A percentile compares a stretch with the other conserved stretches of the same genome.
Evolutionary conservation across 2,113 vertebrate species (phyloP).

Genomic region (Tychaedon coryphoeus): DNA sequence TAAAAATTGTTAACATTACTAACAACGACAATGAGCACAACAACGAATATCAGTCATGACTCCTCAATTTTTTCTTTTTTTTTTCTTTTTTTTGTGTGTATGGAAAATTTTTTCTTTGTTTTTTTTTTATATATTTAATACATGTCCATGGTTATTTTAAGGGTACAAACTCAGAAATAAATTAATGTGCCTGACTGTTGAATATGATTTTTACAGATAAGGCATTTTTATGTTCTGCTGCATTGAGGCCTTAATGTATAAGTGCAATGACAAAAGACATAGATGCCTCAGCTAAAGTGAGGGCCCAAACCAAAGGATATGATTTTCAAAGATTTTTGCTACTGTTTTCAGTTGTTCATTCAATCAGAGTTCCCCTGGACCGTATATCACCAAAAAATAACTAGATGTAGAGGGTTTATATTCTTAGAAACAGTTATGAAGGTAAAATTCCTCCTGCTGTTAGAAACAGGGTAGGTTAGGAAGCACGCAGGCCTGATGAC

Average conservation of each 20-base stretch:
- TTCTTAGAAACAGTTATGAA: neutral
- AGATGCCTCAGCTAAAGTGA: neutral
- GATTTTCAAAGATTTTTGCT: neutral
- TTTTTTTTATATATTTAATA: neutral
- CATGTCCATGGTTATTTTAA: accelerated
- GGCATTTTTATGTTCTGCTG: neutral
- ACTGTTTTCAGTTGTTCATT: neutral
- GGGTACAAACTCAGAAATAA: neutral
- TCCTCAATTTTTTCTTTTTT: accelerated
- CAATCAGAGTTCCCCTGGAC: neutral
- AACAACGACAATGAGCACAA: neutral
- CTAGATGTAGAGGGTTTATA: neutral
- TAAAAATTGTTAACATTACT: neutral
- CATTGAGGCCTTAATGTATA: neutral
- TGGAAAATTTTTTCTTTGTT: neutral
- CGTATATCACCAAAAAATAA: neutral
- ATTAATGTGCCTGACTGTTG: neutral
- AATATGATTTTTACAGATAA: neutral
- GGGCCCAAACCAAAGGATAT: neutral
- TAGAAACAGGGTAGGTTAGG: neutral
- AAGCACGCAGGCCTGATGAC: neutral
- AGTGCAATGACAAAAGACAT: neutral
- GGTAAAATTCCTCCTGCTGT: neutral
- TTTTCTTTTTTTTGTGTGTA: neutral
- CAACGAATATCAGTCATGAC: neutral